A percentile compares a stretch with the other conserved stretches of the same genome.
phyloP scores from a whole-genome alignment of 2,113 vertebrate species.

The Chrysemys picta region DNA sequence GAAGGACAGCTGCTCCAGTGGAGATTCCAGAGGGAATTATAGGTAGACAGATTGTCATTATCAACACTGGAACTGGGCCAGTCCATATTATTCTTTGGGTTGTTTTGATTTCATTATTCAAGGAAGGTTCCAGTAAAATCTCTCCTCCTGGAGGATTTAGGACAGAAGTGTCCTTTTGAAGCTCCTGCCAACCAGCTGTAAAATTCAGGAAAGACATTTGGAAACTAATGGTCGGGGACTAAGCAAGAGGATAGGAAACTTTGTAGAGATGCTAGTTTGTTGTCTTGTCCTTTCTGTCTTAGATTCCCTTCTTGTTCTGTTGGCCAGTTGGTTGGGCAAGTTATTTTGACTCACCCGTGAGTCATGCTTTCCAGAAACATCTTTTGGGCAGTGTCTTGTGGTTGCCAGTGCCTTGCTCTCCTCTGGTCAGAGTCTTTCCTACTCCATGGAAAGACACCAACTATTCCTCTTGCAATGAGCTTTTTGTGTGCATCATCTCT shows the following conservation, averaged over 20 bases:
- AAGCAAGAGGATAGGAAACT: conserved; percentile 64
- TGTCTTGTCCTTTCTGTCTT: conserved; percentile 64
- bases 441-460: conserved; percentile 30
- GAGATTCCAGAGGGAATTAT: not conserved
- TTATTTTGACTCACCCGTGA: conserved; percentile 59
- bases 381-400: conserved; percentile 47
- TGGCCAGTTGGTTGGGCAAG: conserved; percentile 40
- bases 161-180: conserved; percentile 26
- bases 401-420: conserved; percentile 28
- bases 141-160: conserved; percentile 56
- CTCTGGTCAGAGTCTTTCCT: conserved; percentile 23
- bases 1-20: conserved; percentile 7
- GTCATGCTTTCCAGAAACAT: conserved; percentile 66
- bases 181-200: conserved; percentile 47
- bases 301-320: conserved; percentile 40
- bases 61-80: not conserved
- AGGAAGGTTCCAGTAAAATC: conserved; percentile 25
- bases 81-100: conserved; percentile 30
- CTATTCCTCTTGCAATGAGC: conserved; percentile 15
- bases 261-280: conserved; percentile 54
- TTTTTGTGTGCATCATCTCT: not conserved
- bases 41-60: not conserved
- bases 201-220: conserved; percentile 48
- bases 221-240: conserved; percentile 58
- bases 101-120: conserved; percentile 48